Conservation (phyloP, 2,797 vertebrate species). For the Anguilla anguilla region DNA sequence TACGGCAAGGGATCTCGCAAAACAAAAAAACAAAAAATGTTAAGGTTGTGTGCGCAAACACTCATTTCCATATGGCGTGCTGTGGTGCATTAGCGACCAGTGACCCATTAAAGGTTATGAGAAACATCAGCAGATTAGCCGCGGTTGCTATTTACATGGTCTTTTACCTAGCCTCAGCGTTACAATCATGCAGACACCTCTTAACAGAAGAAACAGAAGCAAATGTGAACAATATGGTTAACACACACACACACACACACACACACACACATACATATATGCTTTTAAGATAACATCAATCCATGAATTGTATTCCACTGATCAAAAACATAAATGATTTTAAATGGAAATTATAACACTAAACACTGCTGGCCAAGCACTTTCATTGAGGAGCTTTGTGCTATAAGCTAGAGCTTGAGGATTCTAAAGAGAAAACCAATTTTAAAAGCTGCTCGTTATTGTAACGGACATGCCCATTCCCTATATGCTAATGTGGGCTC, state of each 20-base stretch:
- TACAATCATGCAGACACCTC: background rate
- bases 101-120: background rate
- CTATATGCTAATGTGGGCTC: background rate
- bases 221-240: background rate
- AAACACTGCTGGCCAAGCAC: background rate
- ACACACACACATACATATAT: background rate
- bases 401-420: background rate
- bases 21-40: background rate
- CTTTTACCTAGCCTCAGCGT: background rate
- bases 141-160: background rate
- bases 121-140: background rate
- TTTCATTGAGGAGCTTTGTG: background rate
- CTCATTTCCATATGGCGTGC: background rate
- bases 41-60: background rate
- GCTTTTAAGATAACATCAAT: background rate
- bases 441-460: background rate
- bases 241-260: background rate
- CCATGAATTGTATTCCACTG: background rate
- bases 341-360: slow-evolving; percentile 1
- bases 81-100: background rate
- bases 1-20: background rate
- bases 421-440: background rate
- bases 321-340: background rate
- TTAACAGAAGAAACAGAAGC: background rate
- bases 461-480: background rate